A percentile compares a stretch with the other conserved stretches of the same genome.
Evolutionary conservation across 2,113 vertebrate genomes (phyloP).

Genomic region (Hemiprocne comata): DNA sequence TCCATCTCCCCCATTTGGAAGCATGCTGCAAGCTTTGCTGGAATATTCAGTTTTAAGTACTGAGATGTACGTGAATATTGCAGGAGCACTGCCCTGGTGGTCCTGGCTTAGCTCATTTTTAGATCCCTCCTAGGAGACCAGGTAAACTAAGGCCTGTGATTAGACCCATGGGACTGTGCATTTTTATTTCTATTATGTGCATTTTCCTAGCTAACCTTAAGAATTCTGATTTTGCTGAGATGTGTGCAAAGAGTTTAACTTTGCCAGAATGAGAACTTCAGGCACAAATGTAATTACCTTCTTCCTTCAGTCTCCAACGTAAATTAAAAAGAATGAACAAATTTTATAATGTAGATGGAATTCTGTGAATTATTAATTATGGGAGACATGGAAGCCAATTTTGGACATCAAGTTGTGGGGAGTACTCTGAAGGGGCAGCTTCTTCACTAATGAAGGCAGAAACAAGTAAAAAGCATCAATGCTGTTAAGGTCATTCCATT

Average conservation of each 20-base stretch:
- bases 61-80: background rate
- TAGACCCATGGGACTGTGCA: background rate
- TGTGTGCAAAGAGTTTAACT: background rate
- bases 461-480: background rate
- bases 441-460: background rate
- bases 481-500: background rate
- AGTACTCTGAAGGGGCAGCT: background rate
- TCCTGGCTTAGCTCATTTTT: background rate
- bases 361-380: background rate
- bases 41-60: background rate
- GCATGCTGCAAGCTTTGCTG: background rate
- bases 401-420: background rate
- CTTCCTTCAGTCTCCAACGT: background rate
- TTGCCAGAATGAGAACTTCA: background rate
- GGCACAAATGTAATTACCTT: background rate
- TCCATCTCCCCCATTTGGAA: background rate
- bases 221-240: background rate
- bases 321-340: background rate
- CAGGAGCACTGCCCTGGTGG: background rate
- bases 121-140: background rate
- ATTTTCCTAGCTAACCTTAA: background rate
- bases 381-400: background rate
- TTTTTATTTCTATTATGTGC: background rate
- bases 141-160: background rate
- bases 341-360: background rate